Base-by-base conservation (phyloP, 1,140 invertebrate genomes). In the Listronotus oregonensis region DNA sequence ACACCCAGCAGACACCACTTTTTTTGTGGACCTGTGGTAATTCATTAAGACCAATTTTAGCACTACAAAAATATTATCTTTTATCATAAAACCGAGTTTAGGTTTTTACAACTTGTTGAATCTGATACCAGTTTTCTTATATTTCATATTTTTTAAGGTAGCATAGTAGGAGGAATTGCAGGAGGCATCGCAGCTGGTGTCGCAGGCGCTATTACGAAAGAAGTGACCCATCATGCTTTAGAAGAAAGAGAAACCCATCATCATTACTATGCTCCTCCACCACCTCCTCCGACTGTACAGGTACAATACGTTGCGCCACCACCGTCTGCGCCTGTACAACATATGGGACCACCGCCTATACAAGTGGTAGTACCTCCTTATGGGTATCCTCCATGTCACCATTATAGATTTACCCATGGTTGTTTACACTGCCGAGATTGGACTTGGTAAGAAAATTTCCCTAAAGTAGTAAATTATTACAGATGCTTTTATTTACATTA, bases 401-500 rank as follows among this genome's bases (percentile, higher is more conserved):
- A 59, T 18, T 59, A 59, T 27, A 21, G 42, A 9, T 46, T 59
- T 34, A 59, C 56, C 14, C 42, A 31, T 34, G 56, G 56, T 8
- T 59, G 56, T 47, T 47, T 59, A 31, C 42, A 59, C 31, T 59
- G 56, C 14, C 46, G 32, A 15, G 56, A 47, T 11, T 59, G 56
- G 56, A 12, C 27, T 47, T 59, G 56, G 56, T 59, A 59, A 57
- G 14, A 3, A 27, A 27, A 27, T 27, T 27, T 5, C 1, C 21
- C n/a, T n/a, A n/a, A n/a, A n/a, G n/a, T n/a, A n/a, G n/a, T n/a
- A n/a, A n/a, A n/a, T n/a, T n/a, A n/a, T n/a, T n/a, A 27, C 21
- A 1, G 2, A 27, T 27, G 2, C 21, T 27, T 5, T 27, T 27
- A 27, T 27, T 27, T 27, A n/a, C n/a, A n/a, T 27, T 27, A 3